phyloP scores from a whole-genome alignment of 2,888 invertebrate species.

The Rhagophthalmus giganteus region DNA sequence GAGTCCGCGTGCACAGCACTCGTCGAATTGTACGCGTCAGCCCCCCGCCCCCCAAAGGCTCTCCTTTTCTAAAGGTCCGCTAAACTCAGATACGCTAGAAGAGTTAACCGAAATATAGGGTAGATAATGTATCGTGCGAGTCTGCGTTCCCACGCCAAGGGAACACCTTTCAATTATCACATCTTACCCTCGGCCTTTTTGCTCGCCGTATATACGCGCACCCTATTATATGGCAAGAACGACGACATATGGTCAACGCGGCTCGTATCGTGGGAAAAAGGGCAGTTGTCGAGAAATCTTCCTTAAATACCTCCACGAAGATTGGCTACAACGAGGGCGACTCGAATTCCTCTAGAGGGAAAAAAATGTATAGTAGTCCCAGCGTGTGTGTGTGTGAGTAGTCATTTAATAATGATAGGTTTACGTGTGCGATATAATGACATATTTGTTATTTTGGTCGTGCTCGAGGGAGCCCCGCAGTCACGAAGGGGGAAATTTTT shows the following conservation, averaged over 20 bases:
- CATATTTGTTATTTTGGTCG: too few relatives aligned
- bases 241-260: slow-evolving; percentile 50
- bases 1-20: slow-evolving; percentile 30
- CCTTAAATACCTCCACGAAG: slow-evolving; percentile 39
- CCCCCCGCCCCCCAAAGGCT: too few relatives aligned
- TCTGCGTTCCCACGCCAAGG: slow-evolving; percentile 33
- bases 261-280: slow-evolving; percentile 44
- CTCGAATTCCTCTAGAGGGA: slow-evolving; percentile 29
- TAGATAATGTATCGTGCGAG: slow-evolving; percentile 24
- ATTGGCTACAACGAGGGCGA: slow-evolving; percentile 40
- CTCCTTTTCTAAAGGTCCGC: slow-evolving; percentile 4
- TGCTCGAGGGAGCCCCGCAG: too few relatives aligned
- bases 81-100: slow-evolving; percentile 13
- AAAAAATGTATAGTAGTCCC: too few relatives aligned
- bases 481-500: too few relatives aligned
- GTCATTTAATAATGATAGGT: too few relatives aligned
- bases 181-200: slow-evolving; percentile 31
- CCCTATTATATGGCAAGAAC: slow-evolving; percentile 37
- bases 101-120: slow-evolving; percentile 25
- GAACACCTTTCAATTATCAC: slow-evolving; percentile 36
- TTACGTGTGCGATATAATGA: too few relatives aligned
- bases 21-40: too few relatives aligned
- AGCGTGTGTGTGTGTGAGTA: too few relatives aligned
- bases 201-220: slow-evolving; percentile 22
- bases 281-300: slow-evolving; percentile 34